These are phyloP conservation scores for Myxocyprinus asiaticus DNA, from an alignment of 2,113 vertebrate species.

Conservation along the genomic window DNA sequence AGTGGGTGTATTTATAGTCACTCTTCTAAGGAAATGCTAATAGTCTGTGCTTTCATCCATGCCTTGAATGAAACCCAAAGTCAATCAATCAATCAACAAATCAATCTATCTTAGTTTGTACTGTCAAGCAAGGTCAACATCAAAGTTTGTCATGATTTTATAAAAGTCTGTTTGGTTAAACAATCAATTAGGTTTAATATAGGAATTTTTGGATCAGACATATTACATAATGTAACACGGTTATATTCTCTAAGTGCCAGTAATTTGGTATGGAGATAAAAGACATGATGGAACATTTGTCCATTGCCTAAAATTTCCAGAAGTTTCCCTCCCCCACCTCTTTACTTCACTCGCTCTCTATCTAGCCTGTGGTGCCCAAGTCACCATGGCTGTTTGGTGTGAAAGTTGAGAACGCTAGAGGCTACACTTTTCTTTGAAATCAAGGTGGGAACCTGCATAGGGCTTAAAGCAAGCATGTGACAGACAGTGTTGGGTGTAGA, in stretches of 20 bases:
- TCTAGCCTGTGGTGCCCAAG: constrained; percentile 15
- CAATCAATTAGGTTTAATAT: neutral
- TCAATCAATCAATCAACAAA: too few relatives aligned
- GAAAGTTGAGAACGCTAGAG: constrained; percentile 60
- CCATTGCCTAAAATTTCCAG: neutral
- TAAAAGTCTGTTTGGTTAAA: neutral
- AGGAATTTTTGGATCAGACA: neutral
- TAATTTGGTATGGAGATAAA: neutral
- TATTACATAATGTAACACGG: neutral
- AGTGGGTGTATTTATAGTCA: constrained; percentile 25
- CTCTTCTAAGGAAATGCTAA: constrained; percentile 17
- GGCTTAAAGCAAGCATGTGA: constrained; percentile 57
- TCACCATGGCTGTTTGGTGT: constrained; percentile 53
- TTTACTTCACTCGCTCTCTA: constrained; percentile 28
- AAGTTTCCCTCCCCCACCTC: constrained; percentile 14
- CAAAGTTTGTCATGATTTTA: neutral
- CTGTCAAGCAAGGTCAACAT: too few relatives aligned
- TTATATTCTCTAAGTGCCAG: neutral
- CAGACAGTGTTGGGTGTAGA: constrained; percentile 36
- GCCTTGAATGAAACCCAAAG: neutral
- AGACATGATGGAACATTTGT: neutral
- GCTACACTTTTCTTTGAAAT: constrained; percentile 46
- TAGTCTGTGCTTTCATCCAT: constrained; percentile 27
- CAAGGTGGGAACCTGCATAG: constrained; percentile 56
- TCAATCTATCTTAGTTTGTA: too few relatives aligned